Conservation (phyloP, 2,888 invertebrate genomes). For the Helicoverpa assulta region DNA sequence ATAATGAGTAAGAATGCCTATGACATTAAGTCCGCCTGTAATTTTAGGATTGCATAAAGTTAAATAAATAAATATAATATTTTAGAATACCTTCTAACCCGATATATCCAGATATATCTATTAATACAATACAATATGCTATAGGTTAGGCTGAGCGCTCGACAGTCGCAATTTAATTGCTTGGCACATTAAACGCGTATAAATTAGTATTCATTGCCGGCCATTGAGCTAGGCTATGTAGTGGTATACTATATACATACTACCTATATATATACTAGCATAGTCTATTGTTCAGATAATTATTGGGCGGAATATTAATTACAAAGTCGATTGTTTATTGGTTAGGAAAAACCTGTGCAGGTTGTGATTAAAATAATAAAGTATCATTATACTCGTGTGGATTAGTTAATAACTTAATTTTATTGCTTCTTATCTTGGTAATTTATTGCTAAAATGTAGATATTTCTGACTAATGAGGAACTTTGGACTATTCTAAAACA, state of each 20-base stretch:
- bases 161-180: conserved; percentile 83
- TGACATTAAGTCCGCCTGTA: no score
- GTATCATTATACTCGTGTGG: no score
- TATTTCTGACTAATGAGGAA: no score
- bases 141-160: conserved; percentile 52
- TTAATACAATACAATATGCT: conserved; percentile 38
- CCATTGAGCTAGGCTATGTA: conserved; percentile 71
- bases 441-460: no score
- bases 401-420: no score
- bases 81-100: no score
- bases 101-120: not conserved
- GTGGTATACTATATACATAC: no score
- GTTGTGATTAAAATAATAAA: not conserved
- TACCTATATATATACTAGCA: conserved; percentile 16
- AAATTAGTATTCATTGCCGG: conserved; percentile 88
- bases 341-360: not conserved
- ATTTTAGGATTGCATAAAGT: no score
- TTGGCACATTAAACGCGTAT: conserved; percentile 87
- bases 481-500: no score
- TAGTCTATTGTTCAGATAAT: conserved; percentile 34
- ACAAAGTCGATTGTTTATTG: not conserved
- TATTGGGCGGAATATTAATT: conserved; percentile 41
- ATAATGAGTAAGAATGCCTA: no score
- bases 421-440: no score
- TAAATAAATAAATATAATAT: not conserved